Evolutionary conservation across 2,888 invertebrate species (phyloP).

Genomic region (Palloptera scutellata): DNA sequence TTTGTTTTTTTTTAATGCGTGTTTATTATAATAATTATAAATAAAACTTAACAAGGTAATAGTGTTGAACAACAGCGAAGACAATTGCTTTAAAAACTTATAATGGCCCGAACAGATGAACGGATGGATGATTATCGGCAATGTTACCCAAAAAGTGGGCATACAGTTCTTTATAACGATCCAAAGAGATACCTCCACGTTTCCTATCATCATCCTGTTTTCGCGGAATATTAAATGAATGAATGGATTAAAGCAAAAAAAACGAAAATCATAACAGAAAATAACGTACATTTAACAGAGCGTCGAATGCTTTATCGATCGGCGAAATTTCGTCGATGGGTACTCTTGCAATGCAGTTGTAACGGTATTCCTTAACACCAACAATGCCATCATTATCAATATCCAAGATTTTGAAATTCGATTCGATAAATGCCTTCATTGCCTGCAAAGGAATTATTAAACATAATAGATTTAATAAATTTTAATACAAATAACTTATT

Average conservation of each 20-base stretch:
- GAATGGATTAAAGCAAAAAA: neutral
- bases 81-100: constrained; percentile 53
- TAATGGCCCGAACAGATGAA: constrained; percentile 82
- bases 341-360: constrained; percentile 82
- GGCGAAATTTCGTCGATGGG: constrained; percentile 78
- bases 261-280: constrained; percentile 12
- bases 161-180: constrained; percentile 84
- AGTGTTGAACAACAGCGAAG: constrained; percentile 61
- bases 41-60: constrained; percentile 54
- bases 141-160: constrained; percentile 83
- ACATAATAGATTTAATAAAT: no score
- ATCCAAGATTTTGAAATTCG: constrained; percentile 83
- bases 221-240: neutral
- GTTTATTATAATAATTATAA: constrained; percentile 53
- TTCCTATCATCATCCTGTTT: constrained; percentile 80
- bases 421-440: constrained; percentile 86
- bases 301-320: constrained; percentile 80
- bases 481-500: no score
- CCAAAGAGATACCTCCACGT: constrained; percentile 78
- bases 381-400: constrained; percentile 82
- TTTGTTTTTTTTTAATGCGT: no score
- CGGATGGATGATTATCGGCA: constrained; percentile 75
- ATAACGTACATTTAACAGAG: constrained; percentile 73
- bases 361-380: constrained; percentile 81
- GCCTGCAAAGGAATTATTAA: constrained; percentile 66